Base-by-base conservation (phyloP, 2,797 vertebrate genomes). In the Epinephelus coioides region DNA sequence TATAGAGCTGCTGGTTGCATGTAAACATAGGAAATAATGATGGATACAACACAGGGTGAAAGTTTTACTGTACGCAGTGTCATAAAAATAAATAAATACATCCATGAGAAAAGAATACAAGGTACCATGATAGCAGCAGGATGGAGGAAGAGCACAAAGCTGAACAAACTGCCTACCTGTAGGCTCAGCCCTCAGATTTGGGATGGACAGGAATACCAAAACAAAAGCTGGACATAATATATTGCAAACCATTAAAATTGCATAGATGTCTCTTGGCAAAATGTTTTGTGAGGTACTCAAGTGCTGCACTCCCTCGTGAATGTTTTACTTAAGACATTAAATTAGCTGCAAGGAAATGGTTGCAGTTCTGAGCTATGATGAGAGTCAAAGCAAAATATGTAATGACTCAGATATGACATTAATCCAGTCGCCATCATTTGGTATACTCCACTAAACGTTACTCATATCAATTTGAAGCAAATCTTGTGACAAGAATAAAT, bases 381-480 rank as follows among this genome's bases (percentile, higher is more conserved):
- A 68, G 17, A 40, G 1, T 17, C 30, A 50, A 53, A n/a, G 30
- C 6, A 44, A 34, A 14, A 17, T 13, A 46, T 19, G 5, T 30
- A 54, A 44, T 21, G 44, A 23, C 27, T 43, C 7, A 13, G 15
- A 30, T 5, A 2, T 49, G 49, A 71, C 61, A 54, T 47, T 19
- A 44, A 64, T 43, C 15, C 27, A 23, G n/a, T 46, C n/a, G 23
- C 14, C 62, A 38, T 67, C 19, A 73, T 79, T 73, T 57, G 19
- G 43, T 49, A 59, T n/a, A 46, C 15, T 49, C 19, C 14, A 57
- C 30, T 47, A 17, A 21, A 43, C 19, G 23, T 25, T 14, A 40
- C 4, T 54, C 11, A 13, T 6, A 38, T 53, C 9, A 60, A 54
- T 55, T 0, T 46, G n/a, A 21, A 18, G 53, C n/a, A 1, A 34